Base-by-base conservation (phyloP, 2,113 vertebrate genomes). In the Xiphophorus maculatus region DNA sequence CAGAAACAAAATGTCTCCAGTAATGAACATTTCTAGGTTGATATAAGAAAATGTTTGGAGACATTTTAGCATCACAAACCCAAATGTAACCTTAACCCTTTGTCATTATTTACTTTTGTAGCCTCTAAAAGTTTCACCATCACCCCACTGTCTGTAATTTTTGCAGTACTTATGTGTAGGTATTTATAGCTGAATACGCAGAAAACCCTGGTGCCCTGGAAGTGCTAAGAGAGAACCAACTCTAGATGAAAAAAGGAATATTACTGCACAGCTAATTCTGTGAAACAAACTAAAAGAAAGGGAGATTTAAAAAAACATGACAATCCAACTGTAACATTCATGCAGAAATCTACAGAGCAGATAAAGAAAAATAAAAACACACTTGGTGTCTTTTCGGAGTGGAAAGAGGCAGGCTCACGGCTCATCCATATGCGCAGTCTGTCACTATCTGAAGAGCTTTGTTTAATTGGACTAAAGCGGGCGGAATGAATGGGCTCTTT, bases 401-500 rank as follows among this genome's bases (percentile, higher is more conserved):
- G 35, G 51, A 58, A 10, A 58, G 22, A n/a, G 22, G 14, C 40
- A 6, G 12, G 13, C 48, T 54, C 5, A 22, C 15, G 74, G 51
- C 30, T 63, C 63, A 8, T 66, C 69, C 82, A 76, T 63, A 25
- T 76, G 19, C 37, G 12, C 69, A 67, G 63, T 13, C 32, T 37
- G 6, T 63, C 60, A 51, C 82, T 82, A 80, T 82, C 79, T 73
- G 79, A 72, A 80, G 1, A 44, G 68, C 73, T 85, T 77, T 42
- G 76, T 81, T 83, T 77, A 87, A 87, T 77, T 83, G 64, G 64
- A 60, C 69, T 27, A 44, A 77, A 82, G 63, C 61, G 15, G 48
- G 62, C 48, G 0, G 70, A 69, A 5, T 73, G 76, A 85, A 82
- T 64, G 80, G 62, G 27, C 29, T 63, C 83, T 89, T 84, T 89